Percentiles rank a stretch among this genome's conserved stretches.
phyloP scores from a whole-genome alignment of 2,888 invertebrate genomes.

The Glaucopsyche alexis region DNA sequence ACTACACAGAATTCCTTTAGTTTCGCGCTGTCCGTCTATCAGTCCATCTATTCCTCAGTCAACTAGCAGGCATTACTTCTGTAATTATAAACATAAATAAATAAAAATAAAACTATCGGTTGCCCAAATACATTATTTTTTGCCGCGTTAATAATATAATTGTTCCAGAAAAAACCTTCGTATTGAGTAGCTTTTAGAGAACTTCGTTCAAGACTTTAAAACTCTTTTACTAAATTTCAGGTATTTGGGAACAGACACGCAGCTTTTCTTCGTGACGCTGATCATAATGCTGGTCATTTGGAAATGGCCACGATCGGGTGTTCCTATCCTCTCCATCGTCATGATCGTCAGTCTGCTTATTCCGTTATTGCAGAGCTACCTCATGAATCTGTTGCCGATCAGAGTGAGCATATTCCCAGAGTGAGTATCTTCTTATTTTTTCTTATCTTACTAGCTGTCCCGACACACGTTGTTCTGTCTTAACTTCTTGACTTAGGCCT shows the following conservation, averaged over 20 bases:
- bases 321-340: conserved; percentile 58
- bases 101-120: too few relatives aligned
- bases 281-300: conserved; percentile 67
- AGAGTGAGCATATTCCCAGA: conserved; percentile 71
- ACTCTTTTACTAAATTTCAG: conserved; percentile 43
- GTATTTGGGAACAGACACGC: conserved; percentile 74
- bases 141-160: too few relatives aligned
- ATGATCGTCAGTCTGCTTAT: conserved; percentile 67
- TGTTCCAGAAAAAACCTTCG: too few relatives aligned
- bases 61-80: too few relatives aligned
- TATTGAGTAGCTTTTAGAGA: too few relatives aligned
- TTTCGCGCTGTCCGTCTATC: too few relatives aligned
- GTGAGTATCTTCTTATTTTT: conserved; percentile 52
- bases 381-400: conserved; percentile 70
- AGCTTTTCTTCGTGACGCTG: conserved; percentile 68
- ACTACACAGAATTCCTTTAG: too few relatives aligned
- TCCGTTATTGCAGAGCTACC: conserved; percentile 71
- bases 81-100: too few relatives aligned
- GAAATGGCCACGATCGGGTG: conserved; percentile 66
- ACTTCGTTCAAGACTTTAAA: background rate
- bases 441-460: background rate
- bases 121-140: too few relatives aligned
- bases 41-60: too few relatives aligned
- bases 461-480: too few relatives aligned
- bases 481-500: too few relatives aligned